phyloP scores from a whole-genome alignment of 2,797 vertebrate species.

The Lycodopsis pacificus region DNA sequence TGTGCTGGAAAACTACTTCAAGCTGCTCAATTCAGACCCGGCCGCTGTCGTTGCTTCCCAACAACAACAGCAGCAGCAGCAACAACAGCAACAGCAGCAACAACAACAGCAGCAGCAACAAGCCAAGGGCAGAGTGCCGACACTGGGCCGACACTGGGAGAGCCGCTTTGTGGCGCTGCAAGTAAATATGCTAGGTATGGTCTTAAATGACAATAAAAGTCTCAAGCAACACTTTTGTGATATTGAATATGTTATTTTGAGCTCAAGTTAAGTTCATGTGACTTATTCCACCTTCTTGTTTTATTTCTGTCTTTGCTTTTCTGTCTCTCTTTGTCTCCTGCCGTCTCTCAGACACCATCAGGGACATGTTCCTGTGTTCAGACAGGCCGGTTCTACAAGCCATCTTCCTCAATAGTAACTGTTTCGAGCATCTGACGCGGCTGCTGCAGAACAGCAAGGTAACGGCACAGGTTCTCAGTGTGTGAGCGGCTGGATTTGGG shows the following conservation, averaged over 20 bases:
- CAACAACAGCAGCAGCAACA: constrained; percentile 81
- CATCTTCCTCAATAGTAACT: constrained; percentile 99
- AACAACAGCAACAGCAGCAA: constrained; percentile 77
- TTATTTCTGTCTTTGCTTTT: not conserved
- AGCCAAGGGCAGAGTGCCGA: constrained; percentile 70
- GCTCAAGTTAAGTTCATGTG: not conserved
- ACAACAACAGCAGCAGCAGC: constrained; percentile 68
- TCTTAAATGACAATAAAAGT: not conserved
- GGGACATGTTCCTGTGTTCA: constrained; percentile 95
- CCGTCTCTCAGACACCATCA: constrained; percentile 89
- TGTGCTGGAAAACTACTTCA: constrained; percentile 97
- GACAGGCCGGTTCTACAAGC: constrained; percentile 97
- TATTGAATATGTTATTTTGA: not conserved
- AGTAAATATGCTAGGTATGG: constrained; percentile 94
- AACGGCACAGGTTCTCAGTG: constrained; percentile 31
- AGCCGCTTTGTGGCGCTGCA: constrained; percentile 93
- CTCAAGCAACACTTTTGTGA: not conserved
- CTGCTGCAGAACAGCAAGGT: constrained; percentile 99
- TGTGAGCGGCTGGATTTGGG: constrained; percentile 6
- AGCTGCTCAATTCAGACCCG: constrained; percentile 96
- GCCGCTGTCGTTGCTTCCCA: constrained; percentile 78
- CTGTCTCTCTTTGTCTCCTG: not conserved
- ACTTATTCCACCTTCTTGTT: not conserved
- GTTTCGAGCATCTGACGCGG: constrained; percentile 96
- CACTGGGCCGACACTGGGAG: constrained; percentile 88